Base-by-base conservation (phyloP, 2,797 vertebrate species). In the Apodemus agrarius region DNA sequence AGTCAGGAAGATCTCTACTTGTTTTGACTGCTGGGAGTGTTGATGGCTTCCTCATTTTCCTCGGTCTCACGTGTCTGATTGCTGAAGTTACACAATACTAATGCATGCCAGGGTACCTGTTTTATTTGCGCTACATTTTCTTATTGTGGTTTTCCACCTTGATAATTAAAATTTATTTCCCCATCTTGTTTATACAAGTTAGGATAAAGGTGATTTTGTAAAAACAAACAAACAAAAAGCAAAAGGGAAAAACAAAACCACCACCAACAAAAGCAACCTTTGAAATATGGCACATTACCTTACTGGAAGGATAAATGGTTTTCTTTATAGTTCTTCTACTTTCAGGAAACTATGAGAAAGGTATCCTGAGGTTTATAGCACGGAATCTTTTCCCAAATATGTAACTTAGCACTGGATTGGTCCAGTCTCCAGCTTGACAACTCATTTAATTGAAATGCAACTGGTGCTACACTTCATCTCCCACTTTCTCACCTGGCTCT, bases 361-460 rank as follows among this genome's bases (percentile, higher is more conserved):
- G 49, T 96, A 74, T 83, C 72, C 59, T 72, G 43, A 52, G 16
- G 49, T 74, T 97, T 96, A 90, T 7, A 92, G 49, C 19, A 87
- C 43, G 22, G 26, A 6, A 31, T 1, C 52, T 95, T 97, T 96
- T 93, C 1, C 7, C 34, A 17, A 82, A 61, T 21, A 24, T 24
- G 69, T 1, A 31, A 67, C 46, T 92, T 61, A 31, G 40, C 24
- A 49, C 17, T 91, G 49, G 57, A 31, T 34, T 95, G 89, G 90
- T 88, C 94, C 87, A 96, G 40, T 80, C 63, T 82, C 83, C 40
- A 31, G 40, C 24, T 79, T 91, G 93, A 96, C 94, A 95, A 81
- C 21, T 86, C 49, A 92, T 63, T 89, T 46, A 97, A 95, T 22
- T 81, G 69, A 97, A 97, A 97, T 54, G 17, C n/a, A 95, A 84